A percentile compares a stretch with the other conserved stretches of the same genome.
Conservation (phyloP, 2,113 vertebrate genomes). For the Chlamydotis undulata region DNA sequence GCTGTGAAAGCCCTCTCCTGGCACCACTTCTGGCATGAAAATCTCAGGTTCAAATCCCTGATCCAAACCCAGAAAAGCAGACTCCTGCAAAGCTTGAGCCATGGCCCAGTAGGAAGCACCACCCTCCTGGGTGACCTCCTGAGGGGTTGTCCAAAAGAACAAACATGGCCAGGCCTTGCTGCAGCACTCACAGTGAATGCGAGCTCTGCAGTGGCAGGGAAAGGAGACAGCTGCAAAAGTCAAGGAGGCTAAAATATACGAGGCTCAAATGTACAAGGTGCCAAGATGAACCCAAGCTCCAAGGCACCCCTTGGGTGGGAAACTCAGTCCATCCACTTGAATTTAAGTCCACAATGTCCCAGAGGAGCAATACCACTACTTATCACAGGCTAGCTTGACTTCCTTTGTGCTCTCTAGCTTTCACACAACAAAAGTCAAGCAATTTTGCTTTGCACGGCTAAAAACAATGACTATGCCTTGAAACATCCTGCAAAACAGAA, state of each 20-base stretch:
- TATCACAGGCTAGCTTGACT: background rate
- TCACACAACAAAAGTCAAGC: background rate
- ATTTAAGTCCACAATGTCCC: rapidly evolving
- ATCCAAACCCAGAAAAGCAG: background rate
- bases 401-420: background rate
- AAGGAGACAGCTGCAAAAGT: rapidly evolving
- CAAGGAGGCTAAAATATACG: background rate
- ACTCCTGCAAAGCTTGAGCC: background rate
- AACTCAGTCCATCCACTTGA: background rate
- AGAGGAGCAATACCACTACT: background rate
- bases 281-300: background rate
- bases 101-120: background rate
- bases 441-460: background rate
- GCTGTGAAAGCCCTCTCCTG: background rate
- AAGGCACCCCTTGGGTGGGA: background rate
- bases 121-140: background rate
- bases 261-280: background rate
- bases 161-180: background rate
- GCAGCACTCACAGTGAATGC: background rate
- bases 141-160: background rate
- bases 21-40: background rate
- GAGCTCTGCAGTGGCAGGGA: rapidly evolving
- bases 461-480: background rate
- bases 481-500: background rate
- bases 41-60: background rate